These are phyloP conservation scores for Trachythela sp. DNA, from an alignment of 64 coral and sea anemone genomes.

Conservation along the genomic window DNA sequence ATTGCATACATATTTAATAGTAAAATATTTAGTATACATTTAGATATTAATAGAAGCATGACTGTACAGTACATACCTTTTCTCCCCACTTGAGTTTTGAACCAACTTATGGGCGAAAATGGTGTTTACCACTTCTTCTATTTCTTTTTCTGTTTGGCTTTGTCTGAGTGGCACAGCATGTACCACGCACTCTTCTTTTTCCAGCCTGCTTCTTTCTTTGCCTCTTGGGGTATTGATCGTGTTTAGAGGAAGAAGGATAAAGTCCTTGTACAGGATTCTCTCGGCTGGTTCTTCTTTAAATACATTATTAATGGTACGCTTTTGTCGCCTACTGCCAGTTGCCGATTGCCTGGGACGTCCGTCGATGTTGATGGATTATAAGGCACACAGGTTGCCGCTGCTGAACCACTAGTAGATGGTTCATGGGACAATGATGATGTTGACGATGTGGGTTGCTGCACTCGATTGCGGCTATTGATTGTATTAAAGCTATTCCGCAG, in stretches of 20 bases:
- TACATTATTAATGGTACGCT: neutral
- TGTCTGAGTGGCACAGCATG: constrained; percentile 3
- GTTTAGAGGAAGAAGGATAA: constrained; percentile 11
- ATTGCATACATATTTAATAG: neutral
- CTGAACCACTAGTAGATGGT: neutral
- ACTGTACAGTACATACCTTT: neutral
- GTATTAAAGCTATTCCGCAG: neutral
- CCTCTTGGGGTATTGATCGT: neutral
- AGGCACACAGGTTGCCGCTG: neutral
- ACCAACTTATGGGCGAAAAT: neutral
- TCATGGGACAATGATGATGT: neutral
- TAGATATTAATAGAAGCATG: neutral
- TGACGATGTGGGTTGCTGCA: neutral
- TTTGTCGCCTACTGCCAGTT: constrained; percentile 5
- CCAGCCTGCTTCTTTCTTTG: neutral
- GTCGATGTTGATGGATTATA: neutral
- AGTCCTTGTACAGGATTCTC: neutral
- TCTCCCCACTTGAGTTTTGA: neutral
- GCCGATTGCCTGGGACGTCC: neutral
- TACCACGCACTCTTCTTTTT: neutral
- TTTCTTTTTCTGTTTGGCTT: neutral
- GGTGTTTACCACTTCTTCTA: neutral
- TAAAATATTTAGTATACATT: neutral
- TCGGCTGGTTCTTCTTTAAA: neutral
- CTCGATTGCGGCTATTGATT: neutral